Percentiles rank a stretch among this genome's conserved stretches.
Conservation (phyloP, 2,888 invertebrate genomes). For the Anagyrus pseudococci region DNA sequence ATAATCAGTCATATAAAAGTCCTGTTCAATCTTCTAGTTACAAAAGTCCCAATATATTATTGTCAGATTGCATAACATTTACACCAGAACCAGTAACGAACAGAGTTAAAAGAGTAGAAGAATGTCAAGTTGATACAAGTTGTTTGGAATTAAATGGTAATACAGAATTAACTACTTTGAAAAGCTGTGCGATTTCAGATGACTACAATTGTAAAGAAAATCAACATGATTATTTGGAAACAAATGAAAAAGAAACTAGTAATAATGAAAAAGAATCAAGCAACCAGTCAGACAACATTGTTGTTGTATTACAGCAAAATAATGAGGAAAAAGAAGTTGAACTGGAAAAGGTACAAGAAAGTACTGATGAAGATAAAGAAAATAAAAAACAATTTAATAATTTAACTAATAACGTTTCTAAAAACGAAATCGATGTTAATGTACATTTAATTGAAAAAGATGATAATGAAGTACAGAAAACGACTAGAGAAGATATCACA, state of each 20-base stretch:
- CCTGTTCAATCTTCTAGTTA: neutral
- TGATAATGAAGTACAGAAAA: no score
- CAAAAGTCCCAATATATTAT: neutral
- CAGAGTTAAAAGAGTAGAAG: neutral
- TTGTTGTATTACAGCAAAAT: neutral
- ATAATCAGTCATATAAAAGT: neutral
- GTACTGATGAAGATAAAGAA: conserved; percentile 29
- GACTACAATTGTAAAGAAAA: neutral
- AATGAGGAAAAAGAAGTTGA: conserved; percentile 30
- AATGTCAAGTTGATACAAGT: neutral
- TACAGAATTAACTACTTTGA: no score
- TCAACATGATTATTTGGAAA: neutral
- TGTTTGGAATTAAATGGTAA: neutral
- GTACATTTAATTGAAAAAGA: no score
- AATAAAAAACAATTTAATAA: conserved; percentile 10
- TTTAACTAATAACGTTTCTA: neutral
- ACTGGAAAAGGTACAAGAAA: no score
- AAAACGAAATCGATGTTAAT: neutral
- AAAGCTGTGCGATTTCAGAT: no score
- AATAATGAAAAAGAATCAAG: neutral
- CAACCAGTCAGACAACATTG: no score
- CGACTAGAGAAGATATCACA: no score
- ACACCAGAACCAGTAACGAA: neutral
- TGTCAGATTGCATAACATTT: neutral
- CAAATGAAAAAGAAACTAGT: neutral